Evolutionary conservation across 2,888 invertebrate genomes (phyloP).

Genomic region (Caenorhabditis virilis): DNA sequence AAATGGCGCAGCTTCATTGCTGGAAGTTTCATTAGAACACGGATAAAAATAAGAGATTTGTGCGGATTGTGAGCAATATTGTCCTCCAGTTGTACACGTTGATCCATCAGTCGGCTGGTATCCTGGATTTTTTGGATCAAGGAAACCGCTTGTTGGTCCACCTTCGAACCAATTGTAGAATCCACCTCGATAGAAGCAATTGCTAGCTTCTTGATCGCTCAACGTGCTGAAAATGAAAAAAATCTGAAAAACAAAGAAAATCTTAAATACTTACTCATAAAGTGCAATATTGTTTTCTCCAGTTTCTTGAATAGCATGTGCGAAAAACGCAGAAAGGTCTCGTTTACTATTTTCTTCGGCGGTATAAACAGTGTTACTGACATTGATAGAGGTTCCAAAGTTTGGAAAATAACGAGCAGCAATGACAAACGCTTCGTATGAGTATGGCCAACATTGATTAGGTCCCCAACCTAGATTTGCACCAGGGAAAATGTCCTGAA

Average conservation of each 20-base stretch:
- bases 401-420: slow-evolving; percentile 62
- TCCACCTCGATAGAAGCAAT: slow-evolving; percentile 64
- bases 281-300: slow-evolving; percentile 61
- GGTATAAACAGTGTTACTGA: slow-evolving; percentile 52
- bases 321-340: slow-evolving; percentile 63
- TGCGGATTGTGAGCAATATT: slow-evolving; percentile 48
- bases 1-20: slow-evolving; percentile 26
- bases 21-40: slow-evolving; percentile 34
- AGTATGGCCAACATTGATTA: slow-evolving; percentile 58
- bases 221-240: slow-evolving; percentile 10
- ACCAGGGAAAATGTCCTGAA: slow-evolving; percentile 59
- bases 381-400: slow-evolving; percentile 53
- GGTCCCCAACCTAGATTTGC: slow-evolving; percentile 65
- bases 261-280: slow-evolving; percentile 39
- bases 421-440: slow-evolving; percentile 61
- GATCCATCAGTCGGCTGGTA: slow-evolving; percentile 54
- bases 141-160: slow-evolving; percentile 54
- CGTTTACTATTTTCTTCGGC: slow-evolving; percentile 51
- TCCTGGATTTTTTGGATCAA: slow-evolving; percentile 50
- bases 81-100: slow-evolving; percentile 44
- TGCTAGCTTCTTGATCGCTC: slow-evolving; percentile 42
- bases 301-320: slow-evolving; percentile 63
- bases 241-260: neutral
- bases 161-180: slow-evolving; percentile 67
- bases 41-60: slow-evolving; percentile 57